Evolutionary conservation across 2,797 vertebrate genomes (phyloP).

Genomic region (Diplodus sargus): DNA sequence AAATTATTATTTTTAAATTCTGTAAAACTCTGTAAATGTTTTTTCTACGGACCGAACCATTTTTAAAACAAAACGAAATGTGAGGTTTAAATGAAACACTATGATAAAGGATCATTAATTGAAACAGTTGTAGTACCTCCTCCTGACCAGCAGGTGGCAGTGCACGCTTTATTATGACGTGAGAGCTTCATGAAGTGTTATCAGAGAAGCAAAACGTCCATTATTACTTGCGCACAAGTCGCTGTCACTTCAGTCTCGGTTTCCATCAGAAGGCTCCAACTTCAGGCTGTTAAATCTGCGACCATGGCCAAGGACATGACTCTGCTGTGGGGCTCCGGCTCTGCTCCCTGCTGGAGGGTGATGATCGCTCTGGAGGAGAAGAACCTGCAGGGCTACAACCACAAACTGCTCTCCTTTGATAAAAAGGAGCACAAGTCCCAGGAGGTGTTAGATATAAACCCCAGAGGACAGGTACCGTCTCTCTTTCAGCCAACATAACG

Average conservation of each 20-base stretch:
- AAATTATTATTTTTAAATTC: too few relatives aligned
- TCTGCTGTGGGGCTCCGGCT: conserved; percentile 77
- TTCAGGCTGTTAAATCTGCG: not conserved
- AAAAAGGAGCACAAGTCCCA: conserved; percentile 72
- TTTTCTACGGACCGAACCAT: too few relatives aligned
- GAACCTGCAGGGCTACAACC: conserved; percentile 72
- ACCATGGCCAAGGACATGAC: conserved; percentile 73
- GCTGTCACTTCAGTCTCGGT: too few relatives aligned
- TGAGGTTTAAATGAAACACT: too few relatives aligned
- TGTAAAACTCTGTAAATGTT: too few relatives aligned
- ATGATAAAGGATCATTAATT: too few relatives aligned
- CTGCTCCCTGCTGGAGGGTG: conserved; percentile 79
- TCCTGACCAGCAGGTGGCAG: conserved; percentile 18
- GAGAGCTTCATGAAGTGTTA: not conserved
- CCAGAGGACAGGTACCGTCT: conserved; percentile 74
- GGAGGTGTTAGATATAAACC: conserved; percentile 77
- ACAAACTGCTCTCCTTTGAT: conserved; percentile 71
- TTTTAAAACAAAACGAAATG: too few relatives aligned
- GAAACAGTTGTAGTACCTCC: not conserved
- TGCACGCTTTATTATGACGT: not conserved
- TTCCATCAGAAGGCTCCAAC: too few relatives aligned
- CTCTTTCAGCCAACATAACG: not conserved
- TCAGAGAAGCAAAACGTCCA: not conserved
- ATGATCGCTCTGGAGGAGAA: conserved; percentile 83
- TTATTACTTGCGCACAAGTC: not conserved